Base-by-base conservation (phyloP, 2,888 invertebrate species). In the Dinocampus coccinellae region DNA sequence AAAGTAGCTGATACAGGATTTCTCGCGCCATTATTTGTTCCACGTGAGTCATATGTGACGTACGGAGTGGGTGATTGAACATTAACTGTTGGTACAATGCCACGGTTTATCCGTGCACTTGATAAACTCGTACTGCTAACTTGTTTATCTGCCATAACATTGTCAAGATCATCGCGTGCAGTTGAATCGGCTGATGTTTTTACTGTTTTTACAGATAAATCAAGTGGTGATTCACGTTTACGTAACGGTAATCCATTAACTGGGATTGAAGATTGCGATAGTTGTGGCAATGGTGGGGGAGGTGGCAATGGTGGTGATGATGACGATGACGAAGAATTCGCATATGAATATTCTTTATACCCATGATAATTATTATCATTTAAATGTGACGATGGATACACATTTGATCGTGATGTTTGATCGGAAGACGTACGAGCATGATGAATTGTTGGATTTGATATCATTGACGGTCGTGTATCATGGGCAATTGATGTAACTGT, bases 171-270 rank as follows among this genome's bases (percentile, higher is more conserved):
- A 80, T 93, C 93, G 81, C 91, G 91, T 13, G 94, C 93, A 0
- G 96, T 96, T 0, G 96, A 96, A 87, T 96, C 96, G 0, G 96
- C 95, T 3, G 95, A 93, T 64, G 95, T 95, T 84, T 95, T 92
- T 0, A 96, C 93, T 1, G 96, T 96, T 86, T 96, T 96, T 58
- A 96, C 95, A 0, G 96, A 96, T 66, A 97, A 89, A 88, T 97
- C 97, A 73, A 97, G 88, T 0, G 96, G 96, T 10, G 95, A 95
- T 86, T 94, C 94, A 42, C 92, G 90, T 83, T 93, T 93, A 39
- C 85, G 85, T 72, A 87, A 80, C 3, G 77, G 77, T 3, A 80
- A 72, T 0, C 83, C 83, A 62, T 83, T 85, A 13, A 77, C 79
- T 72, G 81, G 76, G n/a, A 80, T 74, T 33, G 82, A 42, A 22